These are phyloP conservation scores for Synanthedon tipuliformis DNA, from an alignment of 2,888 invertebrate genomes.

Conservation along the genomic window DNA sequence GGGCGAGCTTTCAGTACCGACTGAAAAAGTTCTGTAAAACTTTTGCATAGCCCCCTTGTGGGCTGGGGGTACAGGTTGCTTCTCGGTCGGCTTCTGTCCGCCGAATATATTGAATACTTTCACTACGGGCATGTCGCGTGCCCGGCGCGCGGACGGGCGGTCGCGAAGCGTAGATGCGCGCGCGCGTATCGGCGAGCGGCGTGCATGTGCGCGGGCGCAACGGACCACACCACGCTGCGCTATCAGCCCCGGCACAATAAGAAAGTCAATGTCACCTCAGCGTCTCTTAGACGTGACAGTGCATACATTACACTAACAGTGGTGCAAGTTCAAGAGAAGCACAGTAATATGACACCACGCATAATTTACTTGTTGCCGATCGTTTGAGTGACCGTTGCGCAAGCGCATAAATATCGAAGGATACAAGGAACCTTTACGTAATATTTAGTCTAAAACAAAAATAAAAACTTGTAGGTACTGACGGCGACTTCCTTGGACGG, in stretches of 20 bases:
- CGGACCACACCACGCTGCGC: constrained; percentile 17
- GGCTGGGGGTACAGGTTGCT: constrained; percentile 39
- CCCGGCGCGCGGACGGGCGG: constrained; percentile 48
- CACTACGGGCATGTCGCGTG: constrained; percentile 68
- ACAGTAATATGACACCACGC: not conserved
- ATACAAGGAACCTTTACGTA: not conserved
- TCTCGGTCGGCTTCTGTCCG: constrained; percentile 65
- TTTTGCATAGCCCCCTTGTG: constrained; percentile 54
- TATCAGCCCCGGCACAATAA: constrained; percentile 47
- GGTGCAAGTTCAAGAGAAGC: constrained; percentile 9
- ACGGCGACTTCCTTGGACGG: not conserved
- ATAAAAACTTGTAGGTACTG: not conserved
- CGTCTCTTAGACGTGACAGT: constrained; percentile 38
- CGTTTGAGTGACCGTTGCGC: constrained; percentile 24
- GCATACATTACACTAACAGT: constrained; percentile 20
- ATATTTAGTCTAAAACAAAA: not conserved
- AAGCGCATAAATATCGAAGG: constrained; percentile 13
- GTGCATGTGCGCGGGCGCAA: constrained; percentile 45
- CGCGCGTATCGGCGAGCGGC: constrained; percentile 60
- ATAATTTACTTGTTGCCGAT: not conserved
- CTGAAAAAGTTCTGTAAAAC: constrained; percentile 67
- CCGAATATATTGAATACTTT: constrained; percentile 69
- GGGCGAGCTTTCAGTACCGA: constrained; percentile 42
- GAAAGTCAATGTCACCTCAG: constrained; percentile 63
- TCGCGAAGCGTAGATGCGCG: constrained; percentile 54